Evolutionary conservation across 2,888 invertebrate species (phyloP).

Genomic region (Coenonympha arcania): DNA sequence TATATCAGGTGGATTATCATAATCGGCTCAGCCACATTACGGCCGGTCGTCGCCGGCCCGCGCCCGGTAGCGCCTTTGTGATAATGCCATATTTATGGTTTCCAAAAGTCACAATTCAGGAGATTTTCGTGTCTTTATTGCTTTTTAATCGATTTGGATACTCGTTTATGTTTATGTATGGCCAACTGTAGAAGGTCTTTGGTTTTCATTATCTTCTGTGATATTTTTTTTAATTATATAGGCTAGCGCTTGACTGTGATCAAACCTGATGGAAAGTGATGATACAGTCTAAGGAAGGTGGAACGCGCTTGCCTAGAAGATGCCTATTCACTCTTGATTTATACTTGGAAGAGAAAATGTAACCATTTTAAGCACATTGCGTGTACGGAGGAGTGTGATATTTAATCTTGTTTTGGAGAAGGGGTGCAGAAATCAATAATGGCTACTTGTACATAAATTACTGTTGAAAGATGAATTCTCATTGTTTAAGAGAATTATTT

Average conservation of each 20-base stretch:
- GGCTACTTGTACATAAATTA: too few relatives aligned
- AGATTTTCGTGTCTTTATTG: conserved; percentile 12
- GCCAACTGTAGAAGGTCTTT: neutral
- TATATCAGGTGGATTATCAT: conserved; percentile 6
- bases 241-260: too few relatives aligned
- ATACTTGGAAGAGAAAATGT: too few relatives aligned
- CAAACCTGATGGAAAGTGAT: too few relatives aligned
- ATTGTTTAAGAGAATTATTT: too few relatives aligned
- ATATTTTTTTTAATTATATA: neutral
- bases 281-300: too few relatives aligned
- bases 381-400: too few relatives aligned
- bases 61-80: neutral
- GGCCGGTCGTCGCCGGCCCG: neutral
- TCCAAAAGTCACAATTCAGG: conserved; percentile 11
- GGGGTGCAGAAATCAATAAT: too few relatives aligned
- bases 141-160: conserved; percentile 11
- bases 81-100: conserved; percentile 16
- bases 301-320: too few relatives aligned
- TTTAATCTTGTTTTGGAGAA: too few relatives aligned
- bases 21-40: conserved; percentile 5
- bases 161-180: conserved; percentile 6
- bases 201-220: neutral
- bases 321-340: too few relatives aligned
- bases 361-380: neutral
- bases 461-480: too few relatives aligned